A percentile compares a stretch with the other conserved stretches of the same genome.
Conservation (phyloP, 2,113 vertebrate genomes). For the Collichthys lucidus region DNA sequence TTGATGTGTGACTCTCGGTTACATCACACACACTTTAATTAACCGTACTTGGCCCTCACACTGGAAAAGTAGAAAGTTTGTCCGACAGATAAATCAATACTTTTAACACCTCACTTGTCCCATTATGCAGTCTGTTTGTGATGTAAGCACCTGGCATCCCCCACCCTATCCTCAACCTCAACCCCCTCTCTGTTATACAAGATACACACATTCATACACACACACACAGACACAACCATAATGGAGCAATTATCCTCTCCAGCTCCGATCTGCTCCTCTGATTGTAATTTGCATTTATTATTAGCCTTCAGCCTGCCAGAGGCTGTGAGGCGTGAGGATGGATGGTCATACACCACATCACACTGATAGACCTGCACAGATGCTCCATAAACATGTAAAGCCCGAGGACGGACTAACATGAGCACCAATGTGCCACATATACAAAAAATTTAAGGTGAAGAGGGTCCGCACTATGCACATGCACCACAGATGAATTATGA, state of each 20-base stretch:
- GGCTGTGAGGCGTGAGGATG: conserved; percentile 58
- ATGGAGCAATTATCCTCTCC: conserved; percentile 82
- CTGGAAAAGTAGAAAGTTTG: conserved; percentile 47
- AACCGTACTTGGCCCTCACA: conserved; percentile 44
- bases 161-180: background rate
- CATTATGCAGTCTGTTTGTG: conserved; percentile 44
- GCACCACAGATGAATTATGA: conserved; percentile 25
- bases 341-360: conserved; percentile 60
- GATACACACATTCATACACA: conserved; percentile 34
- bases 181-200: conserved; percentile 34
- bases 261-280: conserved; percentile 71
- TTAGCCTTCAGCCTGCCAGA: conserved; percentile 68
- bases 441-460: background rate
- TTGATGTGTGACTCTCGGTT: conserved; percentile 7
- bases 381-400: conserved; percentile 62
- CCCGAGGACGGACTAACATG: conserved; percentile 53
- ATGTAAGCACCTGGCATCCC: conserved; percentile 47
- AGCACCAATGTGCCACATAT: background rate
- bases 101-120: conserved; percentile 28
- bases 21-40: conserved; percentile 53
- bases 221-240: conserved; percentile 59
- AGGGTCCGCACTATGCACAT: background rate
- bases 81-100: conserved; percentile 65
- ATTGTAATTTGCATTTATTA: conserved; percentile 84
- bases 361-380: conserved; percentile 70